These are phyloP conservation scores for Trachelus troglodyta DNA, from an alignment of 2,888 invertebrate genomes.

Conservation along the genomic window DNA sequence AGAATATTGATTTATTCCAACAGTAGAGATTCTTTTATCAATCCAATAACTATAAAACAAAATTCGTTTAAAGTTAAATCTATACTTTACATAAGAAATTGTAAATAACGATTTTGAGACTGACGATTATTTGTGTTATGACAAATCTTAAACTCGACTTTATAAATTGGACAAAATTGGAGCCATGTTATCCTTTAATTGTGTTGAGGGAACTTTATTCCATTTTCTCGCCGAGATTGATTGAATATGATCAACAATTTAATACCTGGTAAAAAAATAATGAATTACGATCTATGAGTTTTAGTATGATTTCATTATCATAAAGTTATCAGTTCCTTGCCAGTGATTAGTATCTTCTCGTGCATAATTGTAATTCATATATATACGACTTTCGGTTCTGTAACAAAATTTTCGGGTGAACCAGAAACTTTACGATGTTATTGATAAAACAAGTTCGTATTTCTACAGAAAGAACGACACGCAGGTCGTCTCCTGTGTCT, in stretches of 20 bases:
- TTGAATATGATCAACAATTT: background rate
- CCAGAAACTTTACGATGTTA: background rate
- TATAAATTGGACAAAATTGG: no score
- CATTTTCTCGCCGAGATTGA: no score
- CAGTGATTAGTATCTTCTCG: background rate
- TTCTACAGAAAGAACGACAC: background rate
- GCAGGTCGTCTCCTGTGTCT: background rate
- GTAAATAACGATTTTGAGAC: no score
- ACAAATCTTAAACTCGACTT: no score
- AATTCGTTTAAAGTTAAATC: background rate
- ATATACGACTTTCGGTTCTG: background rate
- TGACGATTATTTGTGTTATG: no score
- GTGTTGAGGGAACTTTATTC: no score
- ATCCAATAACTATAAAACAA: background rate
- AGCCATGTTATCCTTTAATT: no score
- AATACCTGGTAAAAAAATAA: background rate
- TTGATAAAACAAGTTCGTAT: constrained; percentile 5
- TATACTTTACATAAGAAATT: background rate
- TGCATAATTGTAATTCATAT: background rate
- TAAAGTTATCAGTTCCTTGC: background rate
- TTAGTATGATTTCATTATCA: background rate
- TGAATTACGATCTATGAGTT: background rate
- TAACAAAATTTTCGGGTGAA: background rate
- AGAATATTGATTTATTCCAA: no score
- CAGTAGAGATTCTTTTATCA: no score